Percentiles rank a stretch among this genome's conserved stretches.
Evolutionary conservation across 1,140 invertebrate species (phyloP).

Genomic region (Bombyx mori): ASM3026992v2 NC_085123.1:6729501-6730000

Average conservation of each 20-base stretch:
- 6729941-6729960: slow-evolving; percentile 6
- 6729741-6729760: slow-evolving; percentile 51
- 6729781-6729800: slow-evolving; percentile 69
- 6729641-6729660: too few species aligned
- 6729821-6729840: slow-evolving; percentile 77
- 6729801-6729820: slow-evolving; percentile 77
- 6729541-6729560: slow-evolving; percentile 62
- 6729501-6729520: slow-evolving; percentile 24
- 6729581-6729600: slow-evolving; percentile 65
- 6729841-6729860: slow-evolving; percentile 75
- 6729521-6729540: slow-evolving; percentile 53
- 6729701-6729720: background rate
- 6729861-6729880: slow-evolving; percentile 73
- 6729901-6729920: slow-evolving; percentile 74
- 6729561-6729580: slow-evolving; percentile 72
- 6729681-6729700: too few species aligned
- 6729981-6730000: background rate
- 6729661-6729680: background rate
- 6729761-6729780: slow-evolving; percentile 66
- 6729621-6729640: too few species aligned
- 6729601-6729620: slow-evolving; percentile 12
- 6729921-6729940: slow-evolving; percentile 77
- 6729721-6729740: too few species aligned
- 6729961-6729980: background rate
- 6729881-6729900: slow-evolving; percentile 73